Conservation (phyloP, 2,888 invertebrate species). For the Phyllotreta striolata region DNA sequence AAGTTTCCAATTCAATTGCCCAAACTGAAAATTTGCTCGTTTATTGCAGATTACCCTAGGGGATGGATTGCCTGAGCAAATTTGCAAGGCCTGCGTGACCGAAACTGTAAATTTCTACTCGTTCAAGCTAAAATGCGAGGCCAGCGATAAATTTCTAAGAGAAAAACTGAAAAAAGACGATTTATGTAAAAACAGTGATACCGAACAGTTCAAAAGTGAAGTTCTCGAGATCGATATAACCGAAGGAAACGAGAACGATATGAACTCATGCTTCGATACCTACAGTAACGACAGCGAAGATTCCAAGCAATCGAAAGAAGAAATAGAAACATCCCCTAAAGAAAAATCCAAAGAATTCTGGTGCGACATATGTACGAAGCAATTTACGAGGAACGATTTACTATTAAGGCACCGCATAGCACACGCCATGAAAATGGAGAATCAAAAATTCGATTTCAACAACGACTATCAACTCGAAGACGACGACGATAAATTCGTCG, state of each 20-base stretch:
- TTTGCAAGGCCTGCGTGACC: slow-evolving; percentile 66
- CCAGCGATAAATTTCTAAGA: slow-evolving; percentile 59
- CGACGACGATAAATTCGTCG: slow-evolving; percentile 32
- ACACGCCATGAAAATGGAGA: slow-evolving; percentile 54
- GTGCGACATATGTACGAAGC: slow-evolving; percentile 55
- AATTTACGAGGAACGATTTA: slow-evolving; percentile 54
- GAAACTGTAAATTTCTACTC: slow-evolving; percentile 63
- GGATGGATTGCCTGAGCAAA: slow-evolving; percentile 69
- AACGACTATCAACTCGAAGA: slow-evolving; percentile 39
- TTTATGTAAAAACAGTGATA: slow-evolving; percentile 1
- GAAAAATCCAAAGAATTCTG: slow-evolving; percentile 46
- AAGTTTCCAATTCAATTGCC: slow-evolving; percentile 11
- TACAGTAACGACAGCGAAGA: slow-evolving; percentile 40
- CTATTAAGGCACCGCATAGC: slow-evolving; percentile 55
- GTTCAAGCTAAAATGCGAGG: slow-evolving; percentile 63
- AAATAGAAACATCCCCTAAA: slow-evolving; percentile 30
- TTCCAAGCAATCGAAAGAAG: slow-evolving; percentile 31
- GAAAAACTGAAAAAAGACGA: slow-evolving; percentile 38
- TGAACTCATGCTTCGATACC: slow-evolving; percentile 35
- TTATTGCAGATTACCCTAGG: slow-evolving; percentile 57
- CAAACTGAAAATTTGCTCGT: slow-evolving; percentile 25
- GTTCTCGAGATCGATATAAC: slow-evolving; percentile 31
- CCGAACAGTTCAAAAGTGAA: slow-evolving; percentile 30
- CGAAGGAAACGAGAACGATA: slow-evolving; percentile 52
- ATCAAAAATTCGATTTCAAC: slow-evolving; percentile 45